Evolutionary conservation across 1,140 invertebrate genomes (phyloP).

Genomic region (Globodera ellingtonae): DNA sequence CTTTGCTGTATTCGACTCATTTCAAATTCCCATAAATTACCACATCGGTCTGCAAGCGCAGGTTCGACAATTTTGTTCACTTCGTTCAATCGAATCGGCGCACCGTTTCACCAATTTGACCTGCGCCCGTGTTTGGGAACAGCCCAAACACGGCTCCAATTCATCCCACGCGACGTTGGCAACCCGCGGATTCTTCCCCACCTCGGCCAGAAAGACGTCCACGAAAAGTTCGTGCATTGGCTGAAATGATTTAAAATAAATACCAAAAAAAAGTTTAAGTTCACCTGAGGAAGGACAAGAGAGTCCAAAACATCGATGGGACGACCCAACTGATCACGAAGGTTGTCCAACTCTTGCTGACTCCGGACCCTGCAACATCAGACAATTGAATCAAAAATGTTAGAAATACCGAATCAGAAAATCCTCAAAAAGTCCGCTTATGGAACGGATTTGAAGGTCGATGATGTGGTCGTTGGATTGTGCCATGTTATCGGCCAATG

Average conservation of each 20-base stretch:
- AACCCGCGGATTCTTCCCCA: constrained; percentile 24
- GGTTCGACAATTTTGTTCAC: constrained; percentile 29
- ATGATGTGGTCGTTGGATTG: constrained; percentile 29
- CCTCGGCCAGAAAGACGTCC: constrained; percentile 29
- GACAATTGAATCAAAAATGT: constrained; percentile 12
- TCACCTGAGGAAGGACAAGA: constrained; percentile 30
- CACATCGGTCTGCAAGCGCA: constrained; percentile 43
- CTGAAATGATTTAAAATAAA: constrained; percentile 2
- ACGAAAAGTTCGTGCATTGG: constrained; percentile 40
- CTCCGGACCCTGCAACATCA: constrained; percentile 24
- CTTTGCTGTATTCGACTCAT: too few relatives aligned
- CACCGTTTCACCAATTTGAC: constrained; percentile 35
- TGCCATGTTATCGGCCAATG: not conserved
- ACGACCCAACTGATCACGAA: constrained; percentile 35
- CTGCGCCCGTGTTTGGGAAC: constrained; percentile 20
- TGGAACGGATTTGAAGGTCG: constrained; percentile 34
- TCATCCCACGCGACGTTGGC: constrained; percentile 6
- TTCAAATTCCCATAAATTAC: not conserved
- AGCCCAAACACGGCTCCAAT: constrained; percentile 39
- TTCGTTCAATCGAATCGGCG: constrained; percentile 26
- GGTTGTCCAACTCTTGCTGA: constrained; percentile 34
- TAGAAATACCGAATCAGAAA: constrained; percentile 33
- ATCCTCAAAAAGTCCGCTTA: constrained; percentile 24
- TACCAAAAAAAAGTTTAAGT: not conserved
- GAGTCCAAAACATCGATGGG: constrained; percentile 40